A percentile compares a stretch with the other conserved stretches of the same genome.
Evolutionary conservation across 1,140 invertebrate species (phyloP).

Genomic region (Anoplolepis gracilipes): DNA sequence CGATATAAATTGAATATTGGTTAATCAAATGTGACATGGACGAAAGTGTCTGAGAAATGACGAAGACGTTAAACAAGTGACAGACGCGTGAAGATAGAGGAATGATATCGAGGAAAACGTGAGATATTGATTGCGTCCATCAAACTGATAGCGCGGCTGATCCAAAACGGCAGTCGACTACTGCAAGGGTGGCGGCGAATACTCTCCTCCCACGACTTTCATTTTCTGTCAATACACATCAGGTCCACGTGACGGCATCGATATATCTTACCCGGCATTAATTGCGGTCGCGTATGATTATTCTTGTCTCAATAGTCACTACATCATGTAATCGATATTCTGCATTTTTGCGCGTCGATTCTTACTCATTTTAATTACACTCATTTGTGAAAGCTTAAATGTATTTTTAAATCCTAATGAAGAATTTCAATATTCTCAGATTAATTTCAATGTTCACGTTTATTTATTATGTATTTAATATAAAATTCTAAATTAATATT

Average conservation of each 20-base stretch:
- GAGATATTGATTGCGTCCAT: conserved; percentile 54
- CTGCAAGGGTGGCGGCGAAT: background rate
- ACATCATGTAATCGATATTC: conserved; percentile 13
- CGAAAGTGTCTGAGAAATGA: conserved; percentile 26
- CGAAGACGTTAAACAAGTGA: conserved; percentile 43
- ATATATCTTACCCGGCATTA: conserved; percentile 39
- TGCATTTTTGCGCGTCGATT: background rate
- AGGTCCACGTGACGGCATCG: background rate
- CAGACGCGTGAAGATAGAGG: conserved; percentile 44
- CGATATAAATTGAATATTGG: too few species aligned
- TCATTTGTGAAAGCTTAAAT: background rate
- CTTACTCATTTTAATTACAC: background rate
- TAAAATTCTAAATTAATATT: background rate
- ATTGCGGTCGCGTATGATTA: conserved; percentile 28
- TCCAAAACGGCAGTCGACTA: conserved; percentile 34
- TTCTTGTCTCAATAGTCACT: background rate
- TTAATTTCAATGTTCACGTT: background rate
- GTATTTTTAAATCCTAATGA: background rate
- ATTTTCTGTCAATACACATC: conserved; percentile 56
- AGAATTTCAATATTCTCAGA: background rate
- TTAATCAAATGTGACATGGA: background rate
- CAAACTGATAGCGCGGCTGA: conserved; percentile 39
- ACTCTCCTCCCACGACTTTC: conserved; percentile 25
- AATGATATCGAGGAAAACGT: conserved; percentile 41
- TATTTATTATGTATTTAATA: background rate